Conservation (phyloP, 1,140 invertebrate genomes). For the Sminthurides bifidus region DNA sequence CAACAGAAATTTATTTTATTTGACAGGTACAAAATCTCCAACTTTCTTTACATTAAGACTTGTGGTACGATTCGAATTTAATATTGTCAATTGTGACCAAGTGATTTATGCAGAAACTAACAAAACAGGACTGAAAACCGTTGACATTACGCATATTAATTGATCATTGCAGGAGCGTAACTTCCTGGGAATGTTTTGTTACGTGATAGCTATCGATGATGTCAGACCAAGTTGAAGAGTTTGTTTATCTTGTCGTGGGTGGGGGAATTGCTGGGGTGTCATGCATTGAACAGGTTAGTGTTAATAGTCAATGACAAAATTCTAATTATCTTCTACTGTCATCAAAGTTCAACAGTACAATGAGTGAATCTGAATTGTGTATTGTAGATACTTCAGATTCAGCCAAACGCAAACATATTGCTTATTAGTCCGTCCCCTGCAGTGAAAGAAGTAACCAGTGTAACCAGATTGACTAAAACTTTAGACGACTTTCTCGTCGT, state of each 20-base stretch:
- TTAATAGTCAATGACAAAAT: not conserved
- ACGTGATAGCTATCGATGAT: no score
- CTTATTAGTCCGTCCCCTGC: constrained; percentile 70
- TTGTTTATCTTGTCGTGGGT: constrained; percentile 51
- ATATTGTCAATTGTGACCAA: no score
- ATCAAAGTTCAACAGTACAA: not conserved
- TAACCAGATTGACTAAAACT: constrained; percentile 62
- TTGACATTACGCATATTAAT: no score
- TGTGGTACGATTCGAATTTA: no score
- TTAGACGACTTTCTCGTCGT: constrained; percentile 73
- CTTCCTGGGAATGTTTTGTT: no score
- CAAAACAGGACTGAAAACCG: no score
- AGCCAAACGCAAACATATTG: constrained; percentile 53
- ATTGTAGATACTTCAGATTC: constrained; percentile 35
- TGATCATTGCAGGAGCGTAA: no score
- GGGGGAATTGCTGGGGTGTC: constrained; percentile 91
- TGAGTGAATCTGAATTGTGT: not conserved
- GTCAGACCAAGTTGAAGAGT: no score
- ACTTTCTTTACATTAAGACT: no score
- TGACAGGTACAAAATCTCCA: no score
- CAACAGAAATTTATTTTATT: no score
- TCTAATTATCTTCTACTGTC: not conserved
- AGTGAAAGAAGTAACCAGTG: constrained; percentile 76
- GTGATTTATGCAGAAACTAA: no score
- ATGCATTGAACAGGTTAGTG: constrained; percentile 61